Evolutionary conservation across 2,113 vertebrate genomes (phyloP).

Genomic region (Microcebus tavaratra): DNA sequence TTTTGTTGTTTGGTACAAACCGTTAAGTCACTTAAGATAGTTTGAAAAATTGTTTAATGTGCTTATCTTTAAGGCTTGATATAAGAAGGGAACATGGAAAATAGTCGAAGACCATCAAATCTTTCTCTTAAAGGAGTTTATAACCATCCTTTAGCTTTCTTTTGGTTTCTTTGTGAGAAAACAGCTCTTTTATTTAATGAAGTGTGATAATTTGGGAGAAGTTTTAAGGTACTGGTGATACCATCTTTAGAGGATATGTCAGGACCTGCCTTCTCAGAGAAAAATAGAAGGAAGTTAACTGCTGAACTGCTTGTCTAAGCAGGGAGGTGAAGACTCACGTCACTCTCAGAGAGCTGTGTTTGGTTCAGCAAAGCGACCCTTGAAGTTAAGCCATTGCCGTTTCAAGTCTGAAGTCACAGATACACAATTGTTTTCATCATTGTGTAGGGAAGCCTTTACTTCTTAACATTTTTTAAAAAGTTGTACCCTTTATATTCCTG

Average conservation of each 20-base stretch:
- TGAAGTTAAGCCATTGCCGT: slow-evolving; percentile 48
- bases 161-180: slow-evolving; percentile 40
- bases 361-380: slow-evolving; percentile 48
- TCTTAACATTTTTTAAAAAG: slow-evolving; percentile 16
- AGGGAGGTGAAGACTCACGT: neutral
- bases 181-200: slow-evolving; percentile 37
- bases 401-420: slow-evolving; percentile 57
- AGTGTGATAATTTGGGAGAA: slow-evolving; percentile 21
- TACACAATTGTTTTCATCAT: slow-evolving; percentile 37
- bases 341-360: neutral
- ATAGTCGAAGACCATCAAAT: neutral
- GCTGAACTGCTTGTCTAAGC: slow-evolving; percentile 2
- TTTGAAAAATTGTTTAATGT: neutral
- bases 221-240: neutral
- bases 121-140: neutral
- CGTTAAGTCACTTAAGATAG: slow-evolving; percentile 14
- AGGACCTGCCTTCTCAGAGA: slow-evolving; percentile 6
- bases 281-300: neutral
- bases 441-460: slow-evolving; percentile 45
- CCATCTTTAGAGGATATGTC: slow-evolving; percentile 6
- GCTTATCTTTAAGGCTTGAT: neutral
- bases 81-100: neutral
- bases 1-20: slow-evolving; percentile 25
- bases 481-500: slow-evolving; percentile 27
- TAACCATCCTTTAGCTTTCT: slow-evolving; percentile 10